Evolutionary conservation across 2,888 invertebrate species (phyloP), one percentile per base, ranked within the genome.

Genomic region (Hirtodrosophila cameraria): DNA sequence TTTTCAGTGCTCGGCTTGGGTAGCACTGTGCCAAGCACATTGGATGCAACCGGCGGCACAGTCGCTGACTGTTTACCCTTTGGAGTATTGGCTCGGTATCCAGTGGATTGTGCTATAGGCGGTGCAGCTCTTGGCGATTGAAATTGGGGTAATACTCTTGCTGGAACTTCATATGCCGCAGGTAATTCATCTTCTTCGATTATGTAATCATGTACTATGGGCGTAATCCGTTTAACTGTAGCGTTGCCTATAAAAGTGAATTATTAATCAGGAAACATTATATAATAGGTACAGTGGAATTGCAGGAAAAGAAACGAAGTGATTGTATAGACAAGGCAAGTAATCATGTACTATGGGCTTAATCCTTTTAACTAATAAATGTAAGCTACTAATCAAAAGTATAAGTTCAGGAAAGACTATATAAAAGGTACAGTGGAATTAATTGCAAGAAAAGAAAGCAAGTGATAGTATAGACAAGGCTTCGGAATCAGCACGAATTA

Each of bases 81-180:
- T 1, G 89, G 86, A 1, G 88, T 77, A 41, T 80, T 86, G 0
- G 68, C 13, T 0, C 80, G 80, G 25, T 89, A 88, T 0, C 77
- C 72, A 0, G 89, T 89, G 2, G 89, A 89, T 43, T 89, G 88
- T 3, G 89, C 89, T 5, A 76, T 65, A 0, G 89, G 82, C 2
- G 59, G 41, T 5, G 64, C 35, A 20, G 57, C 33, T 2, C 70
- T 66, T 1, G 84, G 81, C 0, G 84, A 84, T 42, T 82, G 83
- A 4, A 65, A 73, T 13, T 65, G 66, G 3, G 67, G 67, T 7
- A 42, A 7, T 3, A 13, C 33, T 35, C 71, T 54, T 4, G 39
- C 3, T 13, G 42, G 59, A n/a, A 43, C 46, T 16, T 46, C 55
- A 5, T 62, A 64, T 27, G 36, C 7, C 1, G 54, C 33, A 7